Conservation (phyloP, 2,797 vertebrate species). For the Melanogrammus aeglefinus region DNA sequence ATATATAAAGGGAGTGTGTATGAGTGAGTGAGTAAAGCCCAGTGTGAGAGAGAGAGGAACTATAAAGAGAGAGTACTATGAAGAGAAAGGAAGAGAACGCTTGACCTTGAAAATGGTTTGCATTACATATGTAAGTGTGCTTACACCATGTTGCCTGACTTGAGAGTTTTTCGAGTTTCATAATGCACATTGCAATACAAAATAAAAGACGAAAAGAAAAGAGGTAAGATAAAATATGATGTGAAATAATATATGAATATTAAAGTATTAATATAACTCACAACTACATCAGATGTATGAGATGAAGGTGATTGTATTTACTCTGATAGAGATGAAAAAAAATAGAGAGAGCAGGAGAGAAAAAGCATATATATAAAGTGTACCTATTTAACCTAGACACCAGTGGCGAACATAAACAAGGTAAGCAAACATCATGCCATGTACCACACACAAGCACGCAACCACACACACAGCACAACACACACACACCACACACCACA, state of each 20-base stretch:
- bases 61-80: not conserved
- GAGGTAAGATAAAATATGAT: not conserved
- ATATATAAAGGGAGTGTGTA: not conserved
- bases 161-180: not conserved
- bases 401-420: not conserved
- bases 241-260: not conserved
- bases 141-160: not conserved
- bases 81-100: not conserved
- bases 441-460: conserved; percentile 1
- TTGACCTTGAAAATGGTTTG: not conserved
- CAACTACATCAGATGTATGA: conserved; percentile 58
- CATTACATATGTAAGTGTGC: not conserved
- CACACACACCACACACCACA: too few species aligned
- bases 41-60: too few species aligned
- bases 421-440: not conserved
- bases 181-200: not conserved
- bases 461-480: too few species aligned
- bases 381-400: not conserved
- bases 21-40: not conserved
- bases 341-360: conserved; percentile 14
- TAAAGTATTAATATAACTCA: not conserved
- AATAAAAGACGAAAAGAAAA: not conserved
- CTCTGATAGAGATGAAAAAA: conserved; percentile 58
- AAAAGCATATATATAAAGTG: not conserved
- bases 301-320: conserved; percentile 42